phyloP scores from a whole-genome alignment of 35 echinoderm and acorn worm genomes.

The Apostichopus californicus region DNA sequence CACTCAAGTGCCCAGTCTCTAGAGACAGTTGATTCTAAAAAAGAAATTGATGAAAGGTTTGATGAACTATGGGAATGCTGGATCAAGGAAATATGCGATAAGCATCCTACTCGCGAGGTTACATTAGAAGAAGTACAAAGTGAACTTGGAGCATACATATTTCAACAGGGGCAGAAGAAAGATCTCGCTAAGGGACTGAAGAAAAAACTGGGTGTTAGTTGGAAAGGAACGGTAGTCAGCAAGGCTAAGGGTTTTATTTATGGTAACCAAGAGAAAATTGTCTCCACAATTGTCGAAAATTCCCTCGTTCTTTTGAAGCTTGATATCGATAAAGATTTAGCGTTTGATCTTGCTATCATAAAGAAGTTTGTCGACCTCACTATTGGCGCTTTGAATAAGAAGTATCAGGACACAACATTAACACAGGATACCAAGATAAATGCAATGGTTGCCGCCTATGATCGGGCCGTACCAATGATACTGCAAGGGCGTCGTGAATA shows the following conservation, averaged over 20 bases:
- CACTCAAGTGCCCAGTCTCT: neutral
- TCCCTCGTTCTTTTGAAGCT: neutral
- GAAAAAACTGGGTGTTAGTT: neutral
- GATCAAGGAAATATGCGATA: too few relatives aligned
- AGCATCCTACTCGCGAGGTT: too few relatives aligned
- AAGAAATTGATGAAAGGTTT: conserved; percentile 14
- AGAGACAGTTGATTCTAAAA: neutral
- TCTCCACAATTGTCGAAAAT: neutral
- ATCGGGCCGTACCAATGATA: too few relatives aligned
- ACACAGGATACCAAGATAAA: too few relatives aligned
- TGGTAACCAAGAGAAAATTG: neutral
- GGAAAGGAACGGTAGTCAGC: neutral
- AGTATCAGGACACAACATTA: neutral
- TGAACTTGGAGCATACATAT: conserved; percentile 12
- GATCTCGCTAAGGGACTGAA: conserved; percentile 30
- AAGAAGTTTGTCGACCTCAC: too few relatives aligned
- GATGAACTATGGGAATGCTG: neutral
- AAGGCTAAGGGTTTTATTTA: neutral
- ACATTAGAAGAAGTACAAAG: neutral
- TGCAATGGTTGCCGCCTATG: too few relatives aligned
- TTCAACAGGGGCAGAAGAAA: neutral
- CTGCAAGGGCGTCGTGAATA: too few relatives aligned
- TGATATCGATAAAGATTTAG: neutral
- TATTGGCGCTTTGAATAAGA: neutral
- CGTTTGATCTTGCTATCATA: neutral